phyloP scores from a whole-genome alignment of 2,113 vertebrate species.

The Toxostoma redivivum region DNA sequence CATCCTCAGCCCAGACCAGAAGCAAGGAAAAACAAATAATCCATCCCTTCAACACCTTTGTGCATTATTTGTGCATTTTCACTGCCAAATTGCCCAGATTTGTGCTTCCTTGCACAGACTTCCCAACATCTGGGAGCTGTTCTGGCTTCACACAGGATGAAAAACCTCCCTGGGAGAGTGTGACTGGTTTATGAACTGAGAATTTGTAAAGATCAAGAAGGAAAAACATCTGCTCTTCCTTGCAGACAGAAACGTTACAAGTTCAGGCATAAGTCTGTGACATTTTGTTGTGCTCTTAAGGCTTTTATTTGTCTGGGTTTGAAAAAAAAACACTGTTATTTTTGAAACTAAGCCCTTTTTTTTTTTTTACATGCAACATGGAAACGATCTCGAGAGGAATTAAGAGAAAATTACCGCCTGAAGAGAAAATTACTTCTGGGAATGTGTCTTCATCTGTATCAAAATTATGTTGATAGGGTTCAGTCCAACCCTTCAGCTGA shows the following conservation, averaged over 20 bases:
- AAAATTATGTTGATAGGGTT: background rate
- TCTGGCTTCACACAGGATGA: background rate
- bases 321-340: background rate
- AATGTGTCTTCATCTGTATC: background rate
- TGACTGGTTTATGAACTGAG: background rate
- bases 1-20: background rate
- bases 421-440: background rate
- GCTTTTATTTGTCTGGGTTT: background rate
- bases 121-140: background rate
- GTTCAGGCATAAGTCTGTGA: background rate
- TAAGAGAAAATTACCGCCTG: background rate
- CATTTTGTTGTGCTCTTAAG: background rate
- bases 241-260: background rate
- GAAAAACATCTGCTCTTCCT: background rate
- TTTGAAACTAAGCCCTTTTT: background rate
- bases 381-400: background rate
- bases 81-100: rapidly evolving
- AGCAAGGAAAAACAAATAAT: background rate
- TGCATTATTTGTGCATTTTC: background rate
- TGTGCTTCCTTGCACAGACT: background rate
- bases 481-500: background rate
- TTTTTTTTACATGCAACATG: background rate
- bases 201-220: background rate
- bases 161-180: background rate
- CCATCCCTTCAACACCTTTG: background rate